Evolutionary conservation across 2,797 vertebrate genomes (phyloP).

Genomic region (Anomalospiza imberbis): DNA sequence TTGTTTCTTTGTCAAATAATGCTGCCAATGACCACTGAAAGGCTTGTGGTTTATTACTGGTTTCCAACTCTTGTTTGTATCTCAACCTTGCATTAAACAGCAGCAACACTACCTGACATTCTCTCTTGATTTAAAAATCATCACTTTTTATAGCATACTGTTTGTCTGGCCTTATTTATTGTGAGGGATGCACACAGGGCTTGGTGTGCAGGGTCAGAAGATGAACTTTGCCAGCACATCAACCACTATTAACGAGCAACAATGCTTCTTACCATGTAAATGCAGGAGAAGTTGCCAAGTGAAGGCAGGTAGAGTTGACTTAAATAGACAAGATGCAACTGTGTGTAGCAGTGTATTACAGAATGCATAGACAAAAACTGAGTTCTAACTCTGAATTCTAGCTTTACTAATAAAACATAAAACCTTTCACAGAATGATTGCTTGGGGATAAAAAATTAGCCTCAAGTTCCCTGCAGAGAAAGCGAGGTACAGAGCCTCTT

Average conservation of each 20-base stretch:
- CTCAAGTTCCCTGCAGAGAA: neutral
- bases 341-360: neutral
- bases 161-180: neutral
- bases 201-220: neutral
- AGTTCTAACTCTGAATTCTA: neutral
- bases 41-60: neutral
- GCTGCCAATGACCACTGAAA: neutral
- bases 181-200: neutral
- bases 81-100: neutral
- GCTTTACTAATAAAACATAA: neutral
- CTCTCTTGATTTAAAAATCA: neutral
- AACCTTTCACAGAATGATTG: neutral
- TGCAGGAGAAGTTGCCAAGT: neutral
- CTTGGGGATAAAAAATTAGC: neutral
- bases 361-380: neutral
- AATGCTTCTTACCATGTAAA: neutral
- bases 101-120: neutral
- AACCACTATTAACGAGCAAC: neutral
- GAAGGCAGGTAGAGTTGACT: neutral
- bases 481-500: neutral
- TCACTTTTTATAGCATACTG: neutral
- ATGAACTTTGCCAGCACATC: constrained; percentile 12
- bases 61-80: neutral
- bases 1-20: neutral
- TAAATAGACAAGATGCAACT: neutral